These are phyloP conservation scores for Deilephila porcellus DNA, from an alignment of 2,888 invertebrate genomes.

Conservation along the genomic window DNA sequence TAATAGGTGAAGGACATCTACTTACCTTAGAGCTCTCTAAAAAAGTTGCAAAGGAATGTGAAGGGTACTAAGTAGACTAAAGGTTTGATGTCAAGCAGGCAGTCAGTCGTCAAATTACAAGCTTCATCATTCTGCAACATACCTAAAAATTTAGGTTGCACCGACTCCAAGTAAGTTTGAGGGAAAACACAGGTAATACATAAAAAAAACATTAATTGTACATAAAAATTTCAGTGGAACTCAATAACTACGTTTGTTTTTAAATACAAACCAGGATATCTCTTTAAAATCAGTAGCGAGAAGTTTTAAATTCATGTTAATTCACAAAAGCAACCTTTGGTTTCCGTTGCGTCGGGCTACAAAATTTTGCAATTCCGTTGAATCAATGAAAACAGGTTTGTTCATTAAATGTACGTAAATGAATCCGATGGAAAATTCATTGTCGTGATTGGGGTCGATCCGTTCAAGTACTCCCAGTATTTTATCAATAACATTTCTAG, in stretches of 20 bases:
- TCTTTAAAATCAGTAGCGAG: background rate
- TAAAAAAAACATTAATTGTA: too few species aligned
- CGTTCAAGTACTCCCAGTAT: background rate
- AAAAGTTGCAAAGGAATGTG: too few species aligned
- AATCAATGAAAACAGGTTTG: constrained; percentile 24
- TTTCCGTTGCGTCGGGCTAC: constrained; percentile 1
- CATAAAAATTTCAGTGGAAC: too few species aligned
- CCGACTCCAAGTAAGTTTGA: too few species aligned
- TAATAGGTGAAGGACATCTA: too few species aligned
- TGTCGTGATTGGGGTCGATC: constrained; percentile 25
- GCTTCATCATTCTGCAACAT: too few species aligned
- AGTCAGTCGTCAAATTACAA: too few species aligned
- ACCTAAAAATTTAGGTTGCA: too few species aligned
- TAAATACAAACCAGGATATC: background rate
- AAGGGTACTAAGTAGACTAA: too few species aligned
- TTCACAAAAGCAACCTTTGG: constrained; percentile 11
- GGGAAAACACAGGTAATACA: too few species aligned
- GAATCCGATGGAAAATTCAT: constrained; percentile 25
- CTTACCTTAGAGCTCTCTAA: too few species aligned
- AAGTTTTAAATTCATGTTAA: background rate
- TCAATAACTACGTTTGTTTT: background rate
- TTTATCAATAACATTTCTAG: constrained; percentile 12
- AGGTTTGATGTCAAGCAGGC: too few species aligned
- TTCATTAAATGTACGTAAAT: constrained; percentile 23
- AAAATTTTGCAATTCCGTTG: constrained; percentile 23